Base-by-base conservation (phyloP, 2,888 invertebrate genomes). In the Gasteruption jaculator region DNA sequence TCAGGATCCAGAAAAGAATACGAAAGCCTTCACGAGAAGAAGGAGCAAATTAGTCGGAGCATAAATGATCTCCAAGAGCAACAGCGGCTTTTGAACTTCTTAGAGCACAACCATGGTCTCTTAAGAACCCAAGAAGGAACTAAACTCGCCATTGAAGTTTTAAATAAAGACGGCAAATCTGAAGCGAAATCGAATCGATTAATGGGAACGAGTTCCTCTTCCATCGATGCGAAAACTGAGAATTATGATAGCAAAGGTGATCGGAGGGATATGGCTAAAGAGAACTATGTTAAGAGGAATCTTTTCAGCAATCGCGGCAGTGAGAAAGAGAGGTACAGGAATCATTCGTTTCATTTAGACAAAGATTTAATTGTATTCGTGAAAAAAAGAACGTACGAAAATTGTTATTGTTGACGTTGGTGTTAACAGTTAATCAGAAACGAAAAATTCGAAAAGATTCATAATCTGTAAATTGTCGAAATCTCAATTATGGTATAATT, bases 11-110 rank as follows among this genome's bases (percentile, higher is more conserved):
- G 11, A 24, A 25, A 29, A 10, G 18, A 30, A 11, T 42, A 25
- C 41, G 53, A 37, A 44, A 42, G 32, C 46, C 45, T 55, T n/a
- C 41, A 49, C 10, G 45, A 53, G 21, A 62, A 57, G 34, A 61
- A 63, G 35, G 52, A 52, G 12, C 50, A 59, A 6, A 53, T 66
- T 24, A 56, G 63, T 54, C 59, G 57, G 20, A 60, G 68, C 26
- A 64, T 67, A 18, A 59, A 69, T 18, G 61, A 68, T 44, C 65
- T 71, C 15, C 61, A 71, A 30, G 69, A 71, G 41, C 65, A 69
- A 35, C 60, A 62, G 8, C 59, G 60, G 2, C 58, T 67, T 3
- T 49, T 71, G 24, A 64, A 66, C 35, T 68, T 58, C 29, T 59
- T 68, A 30, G 48, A 67, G 8, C 55, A 50, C 36, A 63, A 63